A percentile compares a stretch with the other conserved stretches of the same genome.
Conservation (phyloP, 2,797 vertebrate species). For the Leucoraja ocellata region DNA sequence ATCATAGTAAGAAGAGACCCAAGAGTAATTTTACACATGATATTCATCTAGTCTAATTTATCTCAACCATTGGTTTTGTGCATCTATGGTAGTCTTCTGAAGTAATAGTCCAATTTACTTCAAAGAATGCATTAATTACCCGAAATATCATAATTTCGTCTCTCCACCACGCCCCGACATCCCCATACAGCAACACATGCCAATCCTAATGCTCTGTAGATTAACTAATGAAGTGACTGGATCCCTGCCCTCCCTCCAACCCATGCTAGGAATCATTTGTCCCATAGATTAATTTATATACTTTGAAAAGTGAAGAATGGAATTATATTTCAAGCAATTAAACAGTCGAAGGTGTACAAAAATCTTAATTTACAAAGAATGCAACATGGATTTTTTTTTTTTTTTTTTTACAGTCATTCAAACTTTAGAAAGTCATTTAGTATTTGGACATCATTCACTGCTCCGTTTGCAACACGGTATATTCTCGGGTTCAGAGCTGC, state of each 20-base stretch:
- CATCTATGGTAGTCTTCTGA: not conserved
- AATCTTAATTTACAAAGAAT: not conserved
- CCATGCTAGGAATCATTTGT: not conserved
- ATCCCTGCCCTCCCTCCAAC: too few relatives aligned
- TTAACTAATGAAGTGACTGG: not conserved
- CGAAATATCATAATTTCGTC: too few relatives aligned
- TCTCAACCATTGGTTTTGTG: not conserved
- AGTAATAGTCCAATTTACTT: not conserved
- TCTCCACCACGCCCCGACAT: not conserved
- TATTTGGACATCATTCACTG: not conserved
- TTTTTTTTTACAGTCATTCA: not conserved
- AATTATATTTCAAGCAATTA: slow-evolving; percentile 7
- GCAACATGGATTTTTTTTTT: not conserved
- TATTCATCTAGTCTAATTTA: not conserved
- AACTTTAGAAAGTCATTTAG: not conserved
- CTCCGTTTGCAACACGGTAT: not conserved
- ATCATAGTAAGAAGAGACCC: slow-evolving; percentile 16
- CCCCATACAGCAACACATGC: not conserved
- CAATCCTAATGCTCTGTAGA: not conserved
- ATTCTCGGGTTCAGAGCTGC: not conserved
- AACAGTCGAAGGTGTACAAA: not conserved
- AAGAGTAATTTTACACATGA: not conserved
- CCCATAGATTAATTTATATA: not conserved
- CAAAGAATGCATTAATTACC: not conserved
- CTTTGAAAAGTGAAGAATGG: not conserved